Evolutionary conservation across 2,797 vertebrate genomes (phyloP).

Genomic region (Remorina albescens): DNA sequence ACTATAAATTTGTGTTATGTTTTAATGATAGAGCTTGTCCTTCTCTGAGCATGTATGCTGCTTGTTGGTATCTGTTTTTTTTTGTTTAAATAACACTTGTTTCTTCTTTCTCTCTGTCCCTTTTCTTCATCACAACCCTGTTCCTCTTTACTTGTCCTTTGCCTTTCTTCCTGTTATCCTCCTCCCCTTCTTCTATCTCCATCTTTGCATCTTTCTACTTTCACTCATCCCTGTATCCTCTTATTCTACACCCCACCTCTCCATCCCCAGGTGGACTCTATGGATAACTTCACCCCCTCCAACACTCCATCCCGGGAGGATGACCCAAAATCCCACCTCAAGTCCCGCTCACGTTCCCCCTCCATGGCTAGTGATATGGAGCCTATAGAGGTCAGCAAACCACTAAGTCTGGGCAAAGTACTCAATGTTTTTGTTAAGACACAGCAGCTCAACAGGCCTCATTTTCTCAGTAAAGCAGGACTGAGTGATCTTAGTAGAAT

Average conservation of each 20-base stretch:
- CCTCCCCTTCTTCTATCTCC: neutral
- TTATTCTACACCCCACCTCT: slow-evolving; percentile 15
- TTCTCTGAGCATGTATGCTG: slow-evolving; percentile 48
- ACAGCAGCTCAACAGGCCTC: neutral
- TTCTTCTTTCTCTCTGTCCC: neutral
- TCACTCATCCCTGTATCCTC: neutral
- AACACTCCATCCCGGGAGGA: slow-evolving; percentile 91
- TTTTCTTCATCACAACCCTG: slow-evolving; percentile 5
- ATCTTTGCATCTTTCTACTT: neutral
- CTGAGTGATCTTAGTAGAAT: neutral
- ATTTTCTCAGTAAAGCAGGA: neutral
- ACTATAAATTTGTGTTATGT: slow-evolving; percentile 19
- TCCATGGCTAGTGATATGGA: slow-evolving; percentile 93
- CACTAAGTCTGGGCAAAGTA: neutral
- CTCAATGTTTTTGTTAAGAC: neutral
- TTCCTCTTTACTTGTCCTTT: neutral
- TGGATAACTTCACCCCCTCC: slow-evolving; percentile 92
- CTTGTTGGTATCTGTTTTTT: slow-evolving; percentile 3
- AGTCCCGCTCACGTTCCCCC: slow-evolving; percentile 91
- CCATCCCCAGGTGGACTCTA: slow-evolving; percentile 88
- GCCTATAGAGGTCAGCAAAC: slow-evolving; percentile 87
- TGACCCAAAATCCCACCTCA: slow-evolving; percentile 88
- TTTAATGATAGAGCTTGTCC: neutral
- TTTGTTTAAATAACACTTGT: slow-evolving; percentile 1
- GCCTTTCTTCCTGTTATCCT: neutral